These are phyloP conservation scores for Watsonalla cultraria DNA, from an alignment of 2,888 invertebrate species.

Conservation along the genomic window DNA sequence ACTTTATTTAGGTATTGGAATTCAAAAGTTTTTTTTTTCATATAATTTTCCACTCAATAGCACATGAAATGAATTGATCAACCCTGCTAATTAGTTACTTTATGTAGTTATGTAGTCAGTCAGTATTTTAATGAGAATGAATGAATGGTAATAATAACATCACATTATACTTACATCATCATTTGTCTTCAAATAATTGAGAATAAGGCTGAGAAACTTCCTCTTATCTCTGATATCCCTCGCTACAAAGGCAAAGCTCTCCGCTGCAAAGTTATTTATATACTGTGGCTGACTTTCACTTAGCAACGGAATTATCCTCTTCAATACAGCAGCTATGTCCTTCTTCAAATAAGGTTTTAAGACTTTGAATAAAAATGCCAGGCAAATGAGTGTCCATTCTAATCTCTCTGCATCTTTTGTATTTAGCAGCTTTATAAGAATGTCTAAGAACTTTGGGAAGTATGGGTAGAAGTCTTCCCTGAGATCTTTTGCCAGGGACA, in stretches of 20 bases:
- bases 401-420: conserved; percentile 90
- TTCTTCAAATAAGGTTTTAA: conserved; percentile 90
- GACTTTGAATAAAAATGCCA: conserved; percentile 95
- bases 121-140: too few relatives aligned
- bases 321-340: conserved; percentile 86
- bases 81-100: too few relatives aligned
- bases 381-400: conserved; percentile 90
- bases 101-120: too few relatives aligned
- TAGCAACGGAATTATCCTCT: conserved; percentile 85
- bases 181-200: conserved; percentile 82
- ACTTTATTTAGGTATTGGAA: too few relatives aligned
- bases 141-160: neutral
- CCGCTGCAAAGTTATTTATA: conserved; percentile 95
- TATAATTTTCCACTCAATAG: too few relatives aligned
- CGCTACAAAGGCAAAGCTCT: conserved; percentile 96
- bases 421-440: conserved; percentile 84
- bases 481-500: conserved; percentile 92
- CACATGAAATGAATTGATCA: too few relatives aligned
- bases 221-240: conserved; percentile 90
- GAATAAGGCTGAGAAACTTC: conserved; percentile 83
- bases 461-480: conserved; percentile 93
- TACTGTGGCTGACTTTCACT: conserved; percentile 88
- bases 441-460: conserved; percentile 86
- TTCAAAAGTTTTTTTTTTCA: too few relatives aligned
- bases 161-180: conserved; percentile 80